Conservation (phyloP, 2,113 vertebrate species). For the Ginglymostoma cirratum region DNA sequence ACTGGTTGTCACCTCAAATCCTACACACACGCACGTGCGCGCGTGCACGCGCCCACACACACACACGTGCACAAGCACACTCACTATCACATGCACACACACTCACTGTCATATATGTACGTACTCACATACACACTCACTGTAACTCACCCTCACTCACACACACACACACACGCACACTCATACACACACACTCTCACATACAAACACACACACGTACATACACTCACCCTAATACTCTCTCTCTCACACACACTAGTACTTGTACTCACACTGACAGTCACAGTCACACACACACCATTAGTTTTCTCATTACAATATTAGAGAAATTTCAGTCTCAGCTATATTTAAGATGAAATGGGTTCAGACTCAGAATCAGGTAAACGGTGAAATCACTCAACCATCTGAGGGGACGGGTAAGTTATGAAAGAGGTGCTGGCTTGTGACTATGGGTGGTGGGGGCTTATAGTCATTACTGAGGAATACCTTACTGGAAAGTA, state of each 20-base stretch:
- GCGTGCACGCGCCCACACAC: not conserved
- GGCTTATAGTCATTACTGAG: not conserved
- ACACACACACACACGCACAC: no score
- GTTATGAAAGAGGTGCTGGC: not conserved
- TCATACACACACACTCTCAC: no score
- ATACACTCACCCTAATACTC: no score
- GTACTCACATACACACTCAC: no score
- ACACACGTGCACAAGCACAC: no score
- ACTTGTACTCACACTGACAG: no score
- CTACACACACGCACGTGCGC: not conserved
- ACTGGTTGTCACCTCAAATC: not conserved
- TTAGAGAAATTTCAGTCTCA: not conserved
- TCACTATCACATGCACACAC: no score
- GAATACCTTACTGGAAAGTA: not conserved
- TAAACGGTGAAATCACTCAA: not conserved
- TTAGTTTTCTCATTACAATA: not conserved
- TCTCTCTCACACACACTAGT: no score
- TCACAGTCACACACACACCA: not conserved
- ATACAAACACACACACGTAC: no score
- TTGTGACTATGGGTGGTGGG: not conserved
- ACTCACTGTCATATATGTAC: no score
- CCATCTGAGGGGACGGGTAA: not conserved
- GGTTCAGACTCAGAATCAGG: not conserved
- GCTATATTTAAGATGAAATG: not conserved
- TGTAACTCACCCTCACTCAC: no score